These are phyloP conservation scores for Brachypalpus laphriformis DNA, from an alignment of 2,888 invertebrate genomes.

Conservation along the genomic window DNA sequence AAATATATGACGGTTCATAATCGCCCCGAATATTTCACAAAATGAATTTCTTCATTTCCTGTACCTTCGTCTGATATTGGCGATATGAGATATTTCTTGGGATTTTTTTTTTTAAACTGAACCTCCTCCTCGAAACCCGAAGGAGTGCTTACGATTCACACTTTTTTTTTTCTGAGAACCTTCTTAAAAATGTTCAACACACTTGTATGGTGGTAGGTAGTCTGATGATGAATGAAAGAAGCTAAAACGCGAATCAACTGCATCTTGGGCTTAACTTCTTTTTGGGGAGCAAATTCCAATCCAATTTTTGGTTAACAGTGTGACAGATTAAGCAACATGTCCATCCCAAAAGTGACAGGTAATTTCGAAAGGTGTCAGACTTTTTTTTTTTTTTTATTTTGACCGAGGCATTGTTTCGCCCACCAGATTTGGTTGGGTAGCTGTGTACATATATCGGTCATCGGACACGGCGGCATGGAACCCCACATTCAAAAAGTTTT, in stretches of 20 bases:
- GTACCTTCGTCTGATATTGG: slow-evolving; percentile 10
- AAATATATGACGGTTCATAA: slow-evolving; percentile 53
- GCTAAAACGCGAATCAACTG: no score
- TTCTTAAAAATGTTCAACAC: background rate
- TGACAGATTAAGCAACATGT: slow-evolving; percentile 46
- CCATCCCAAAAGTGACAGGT: slow-evolving; percentile 25
- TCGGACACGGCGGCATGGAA: background rate
- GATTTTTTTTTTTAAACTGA: background rate
- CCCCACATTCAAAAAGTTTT: slow-evolving; percentile 5
- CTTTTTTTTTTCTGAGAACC: background rate
- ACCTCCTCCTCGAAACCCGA: no score
- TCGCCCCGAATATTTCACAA: slow-evolving; percentile 38
- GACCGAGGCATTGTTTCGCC: background rate
- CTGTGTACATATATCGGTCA: background rate
- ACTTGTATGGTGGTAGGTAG: background rate
- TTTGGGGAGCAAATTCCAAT: background rate
- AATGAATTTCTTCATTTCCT: slow-evolving; percentile 40
- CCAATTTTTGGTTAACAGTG: slow-evolving; percentile 12
- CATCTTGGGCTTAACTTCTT: background rate
- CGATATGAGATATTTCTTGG: slow-evolving; percentile 1
- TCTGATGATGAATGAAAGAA: background rate
- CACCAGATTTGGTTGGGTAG: background rate
- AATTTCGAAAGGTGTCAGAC: slow-evolving; percentile 37
- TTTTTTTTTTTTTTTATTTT: background rate
- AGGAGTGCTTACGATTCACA: background rate